Base-by-base conservation (phyloP, 2,888 invertebrate genomes). In the Agrotis segetum region DNA sequence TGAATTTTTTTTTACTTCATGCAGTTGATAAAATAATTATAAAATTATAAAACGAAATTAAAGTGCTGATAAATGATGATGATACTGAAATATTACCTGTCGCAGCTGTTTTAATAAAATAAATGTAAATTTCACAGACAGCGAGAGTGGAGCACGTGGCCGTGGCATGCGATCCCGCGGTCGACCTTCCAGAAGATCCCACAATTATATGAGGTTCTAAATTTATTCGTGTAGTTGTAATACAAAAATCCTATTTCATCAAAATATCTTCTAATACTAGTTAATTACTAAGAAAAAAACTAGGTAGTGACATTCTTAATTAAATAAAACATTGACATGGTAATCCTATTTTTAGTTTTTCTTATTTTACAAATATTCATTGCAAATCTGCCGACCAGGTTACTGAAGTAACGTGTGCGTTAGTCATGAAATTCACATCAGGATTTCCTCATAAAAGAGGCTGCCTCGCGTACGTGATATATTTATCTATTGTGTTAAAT, bases 101-200 rank as follows among this genome's bases (percentile, higher is more conserved):
- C 44, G 59, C 81, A 80, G 68, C 69, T 85, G 81, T 75, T 62
- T 80, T 82, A 78, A 81, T 74, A 79, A 56, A n/a, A 60, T 66
- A 24, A 60, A 63, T 74, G 40, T 65, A 59, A 40, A 82, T 55
- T 85, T 88, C 87, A 62, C 92, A 95, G 95, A 95, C 76, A 95
- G 95, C 79, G 95, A 95, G 82, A 96, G 95, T 82, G 94, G 95
- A 7, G 67, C 90, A 59, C 94, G 96, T 60, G 95, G 95, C 1
- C 95, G 96, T 19, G 95, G 96, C 67, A 89, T 92, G 91, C 89
- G 96, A 13, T 83, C 91, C 16, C 91, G 96, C 50, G 95, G 96
- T 0, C 89, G 96, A 6, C 93, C 95, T 5, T 85, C 92, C 21
- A 88, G 95, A 65, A 88, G 96, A 74, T 89, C 92, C 40, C 93